Conservation (phyloP, 2,113 vertebrate species). For the Oriolus oriolus region DNA sequence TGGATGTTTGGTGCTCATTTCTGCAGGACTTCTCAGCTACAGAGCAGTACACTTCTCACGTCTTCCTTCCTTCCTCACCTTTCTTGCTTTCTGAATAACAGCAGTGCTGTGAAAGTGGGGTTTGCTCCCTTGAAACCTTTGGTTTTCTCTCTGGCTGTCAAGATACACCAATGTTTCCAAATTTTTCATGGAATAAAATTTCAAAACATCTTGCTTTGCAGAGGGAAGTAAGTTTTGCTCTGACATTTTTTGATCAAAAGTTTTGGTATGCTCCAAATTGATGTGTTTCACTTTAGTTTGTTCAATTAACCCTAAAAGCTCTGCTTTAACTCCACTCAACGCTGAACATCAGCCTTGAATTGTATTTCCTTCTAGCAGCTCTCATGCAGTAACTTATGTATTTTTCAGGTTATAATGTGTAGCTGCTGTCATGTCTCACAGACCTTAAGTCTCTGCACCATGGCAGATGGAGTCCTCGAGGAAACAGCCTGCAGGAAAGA, state of each 20-base stretch:
- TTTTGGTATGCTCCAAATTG: neutral
- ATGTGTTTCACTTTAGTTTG: neutral
- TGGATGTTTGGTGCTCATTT: neutral
- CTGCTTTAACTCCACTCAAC: neutral
- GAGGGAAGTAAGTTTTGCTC: neutral
- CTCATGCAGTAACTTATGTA: neutral
- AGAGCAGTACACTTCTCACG: neutral
- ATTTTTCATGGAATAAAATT: neutral
- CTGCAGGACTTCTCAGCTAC: neutral
- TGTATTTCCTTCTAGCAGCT: neutral
- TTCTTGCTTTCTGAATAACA: neutral
- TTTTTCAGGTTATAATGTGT: neutral
- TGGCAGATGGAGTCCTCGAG: neutral
- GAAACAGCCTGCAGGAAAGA: neutral
- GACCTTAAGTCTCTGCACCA: neutral
- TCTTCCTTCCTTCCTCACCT: neutral
- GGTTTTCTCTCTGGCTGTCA: neutral
- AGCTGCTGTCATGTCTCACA: neutral
- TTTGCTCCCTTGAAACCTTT: neutral
- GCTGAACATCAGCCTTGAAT: neutral
- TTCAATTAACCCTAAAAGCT: conserved; percentile 1
- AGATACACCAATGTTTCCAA: neutral
- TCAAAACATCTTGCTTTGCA: neutral
- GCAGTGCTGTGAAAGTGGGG: neutral
- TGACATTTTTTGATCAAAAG: neutral